Conservation (phyloP, 35 echinoderm and acorn worm genomes). For the Acanthaster planci region DNA sequence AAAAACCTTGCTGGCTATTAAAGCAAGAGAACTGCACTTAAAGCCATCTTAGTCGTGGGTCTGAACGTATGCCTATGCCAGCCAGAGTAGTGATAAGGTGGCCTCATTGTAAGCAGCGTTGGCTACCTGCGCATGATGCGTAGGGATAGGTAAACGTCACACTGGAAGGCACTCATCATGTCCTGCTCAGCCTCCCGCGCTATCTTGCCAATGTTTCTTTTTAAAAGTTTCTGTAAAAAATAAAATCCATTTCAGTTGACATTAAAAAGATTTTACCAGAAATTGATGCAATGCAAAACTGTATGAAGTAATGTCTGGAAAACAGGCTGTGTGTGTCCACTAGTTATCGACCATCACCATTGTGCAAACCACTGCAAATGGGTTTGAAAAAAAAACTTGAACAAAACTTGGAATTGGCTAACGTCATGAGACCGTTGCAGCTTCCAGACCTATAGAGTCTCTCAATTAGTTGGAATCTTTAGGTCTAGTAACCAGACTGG, state of each 20-base stretch:
- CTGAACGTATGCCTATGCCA: no score
- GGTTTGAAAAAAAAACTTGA: neutral
- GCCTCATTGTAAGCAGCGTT: no score
- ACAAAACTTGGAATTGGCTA: neutral
- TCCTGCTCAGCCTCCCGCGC: constrained; percentile 34
- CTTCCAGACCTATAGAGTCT: neutral
- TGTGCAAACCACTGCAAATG: neutral
- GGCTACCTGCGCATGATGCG: constrained; percentile 1
- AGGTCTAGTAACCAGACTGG: neutral
- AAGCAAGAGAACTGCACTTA: no score
- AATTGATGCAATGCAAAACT: neutral
- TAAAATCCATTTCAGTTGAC: no score
- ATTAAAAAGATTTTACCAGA: no score
- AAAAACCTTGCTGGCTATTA: no score
- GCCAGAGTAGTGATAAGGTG: no score
- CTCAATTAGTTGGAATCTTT: neutral
- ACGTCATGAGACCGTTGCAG: neutral
- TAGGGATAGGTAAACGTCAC: constrained; percentile 25
- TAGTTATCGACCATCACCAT: no score
- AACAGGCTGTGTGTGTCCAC: no score
- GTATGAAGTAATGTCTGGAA: no score
- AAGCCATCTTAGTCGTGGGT: no score
- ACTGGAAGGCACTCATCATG: constrained; percentile 48
- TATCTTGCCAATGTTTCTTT: constrained; percentile 43
- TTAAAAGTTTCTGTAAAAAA: constrained; percentile 29